phyloP scores from a whole-genome alignment of 2,797 vertebrate species.

The Myotis findleyi region DNA sequence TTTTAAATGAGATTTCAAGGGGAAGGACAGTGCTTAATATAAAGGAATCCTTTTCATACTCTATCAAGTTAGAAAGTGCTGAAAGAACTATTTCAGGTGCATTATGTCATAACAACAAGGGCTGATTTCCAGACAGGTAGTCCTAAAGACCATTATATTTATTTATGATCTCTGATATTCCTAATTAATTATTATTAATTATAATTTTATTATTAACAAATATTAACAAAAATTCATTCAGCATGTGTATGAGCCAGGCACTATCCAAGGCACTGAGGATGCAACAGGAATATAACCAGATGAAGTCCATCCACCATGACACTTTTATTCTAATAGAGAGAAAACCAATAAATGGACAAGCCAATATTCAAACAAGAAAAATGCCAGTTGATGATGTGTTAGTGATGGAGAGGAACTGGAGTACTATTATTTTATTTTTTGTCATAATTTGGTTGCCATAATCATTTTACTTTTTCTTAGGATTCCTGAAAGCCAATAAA shows the following conservation, averaged over 20 bases:
- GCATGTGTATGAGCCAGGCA: background rate
- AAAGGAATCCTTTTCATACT: background rate
- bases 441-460: background rate
- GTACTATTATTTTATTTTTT: background rate
- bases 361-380: background rate
- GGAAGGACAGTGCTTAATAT: background rate
- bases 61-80: background rate
- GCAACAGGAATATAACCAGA: background rate
- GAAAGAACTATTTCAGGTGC: background rate
- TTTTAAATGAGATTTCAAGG: background rate
- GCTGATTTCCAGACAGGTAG: background rate
- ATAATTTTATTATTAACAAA: background rate
- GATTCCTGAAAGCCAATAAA: background rate
- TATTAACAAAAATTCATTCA: background rate
- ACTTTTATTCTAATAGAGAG: background rate
- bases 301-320: background rate
- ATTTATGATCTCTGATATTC: slow-evolving; percentile 13
- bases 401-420: background rate
- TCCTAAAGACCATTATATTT: background rate
- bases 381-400: background rate
- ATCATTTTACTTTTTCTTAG: background rate
- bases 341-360: background rate
- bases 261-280: background rate
- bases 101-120: background rate
- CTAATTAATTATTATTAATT: background rate